These are phyloP conservation scores for Apis mellifera DNA, from an alignment of 1,140 invertebrate species.

Conservation along the genomic window Amel_HAv3.1 CM009940.2:3628001-3628500, in stretches of 20 bases:
- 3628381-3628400: constrained; percentile 61
- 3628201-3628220: constrained; percentile 79
- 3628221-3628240: constrained; percentile 81
- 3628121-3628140: constrained; percentile 71
- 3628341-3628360: constrained; percentile 30
- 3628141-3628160: constrained; percentile 74
- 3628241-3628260: constrained; percentile 74
- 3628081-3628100: constrained; percentile 79
- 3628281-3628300: not conserved
- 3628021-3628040: constrained; percentile 52
- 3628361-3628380: constrained; percentile 50
- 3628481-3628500: constrained; percentile 67
- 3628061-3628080: constrained; percentile 75
- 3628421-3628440: constrained; percentile 69
- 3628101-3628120: constrained; percentile 17
- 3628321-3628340: not conserved
- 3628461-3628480: constrained; percentile 81
- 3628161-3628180: constrained; percentile 74
- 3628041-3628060: constrained; percentile 65
- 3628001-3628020: constrained; percentile 56
- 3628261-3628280: constrained; percentile 55
- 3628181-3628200: constrained; percentile 80
- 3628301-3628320: not conserved
- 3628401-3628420: constrained; percentile 65
- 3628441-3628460: constrained; percentile 79